Conservation (phyloP, 2,113 vertebrate species). For the Microcebus lehilahytsara region DNA sequence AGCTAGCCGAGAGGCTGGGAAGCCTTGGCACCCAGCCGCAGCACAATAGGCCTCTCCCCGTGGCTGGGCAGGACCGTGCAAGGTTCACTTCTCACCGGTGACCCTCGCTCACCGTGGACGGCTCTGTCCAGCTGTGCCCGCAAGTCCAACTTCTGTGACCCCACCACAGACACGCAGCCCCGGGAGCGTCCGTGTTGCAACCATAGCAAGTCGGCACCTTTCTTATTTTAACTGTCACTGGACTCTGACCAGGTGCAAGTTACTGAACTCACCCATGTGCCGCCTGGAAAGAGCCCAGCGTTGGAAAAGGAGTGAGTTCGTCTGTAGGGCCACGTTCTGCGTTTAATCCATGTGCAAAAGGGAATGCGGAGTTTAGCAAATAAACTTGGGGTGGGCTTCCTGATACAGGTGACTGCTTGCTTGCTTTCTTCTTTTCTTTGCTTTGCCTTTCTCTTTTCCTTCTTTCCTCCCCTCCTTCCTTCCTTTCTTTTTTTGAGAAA, state of each 20-base stretch:
- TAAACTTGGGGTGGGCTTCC: neutral
- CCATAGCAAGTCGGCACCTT: no score
- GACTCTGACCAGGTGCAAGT: neutral
- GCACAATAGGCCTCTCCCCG: neutral
- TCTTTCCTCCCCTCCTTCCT: neutral
- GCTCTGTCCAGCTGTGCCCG: neutral
- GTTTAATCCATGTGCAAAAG: neutral
- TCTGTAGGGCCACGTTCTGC: neutral
- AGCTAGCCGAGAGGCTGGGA: neutral
- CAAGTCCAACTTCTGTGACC: neutral
- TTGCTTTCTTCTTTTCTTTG: no score
- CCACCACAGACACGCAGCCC: rapidly evolving
- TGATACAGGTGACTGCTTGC: neutral
- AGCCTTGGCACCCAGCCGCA: neutral
- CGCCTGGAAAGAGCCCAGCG: neutral
- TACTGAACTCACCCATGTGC: neutral
- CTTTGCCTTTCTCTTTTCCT: no score
- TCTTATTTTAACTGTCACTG: neutral
- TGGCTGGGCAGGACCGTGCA: no score
- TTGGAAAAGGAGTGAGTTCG: neutral
- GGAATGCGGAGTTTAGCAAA: neutral
- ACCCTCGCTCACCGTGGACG: neutral
- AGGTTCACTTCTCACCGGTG: rapidly evolving
- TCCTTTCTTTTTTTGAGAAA: neutral
- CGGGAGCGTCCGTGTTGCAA: no score